Base-by-base conservation (phyloP, 1,140 invertebrate species). In the Drosophila bifasciata region DNA sequence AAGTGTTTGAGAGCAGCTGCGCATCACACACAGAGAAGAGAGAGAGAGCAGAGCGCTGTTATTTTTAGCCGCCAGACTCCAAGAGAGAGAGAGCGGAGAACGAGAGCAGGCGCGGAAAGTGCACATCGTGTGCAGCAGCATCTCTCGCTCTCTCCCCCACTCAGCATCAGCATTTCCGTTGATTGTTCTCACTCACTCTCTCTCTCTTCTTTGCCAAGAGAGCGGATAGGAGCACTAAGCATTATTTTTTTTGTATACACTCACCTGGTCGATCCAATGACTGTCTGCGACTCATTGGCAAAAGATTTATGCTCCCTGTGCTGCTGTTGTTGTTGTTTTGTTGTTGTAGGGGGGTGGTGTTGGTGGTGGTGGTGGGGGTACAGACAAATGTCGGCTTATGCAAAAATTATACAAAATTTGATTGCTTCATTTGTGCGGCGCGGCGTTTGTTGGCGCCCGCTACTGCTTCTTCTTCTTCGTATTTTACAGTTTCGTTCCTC, bases 211-310 rank as follows among this genome's bases (percentile, higher is more conserved):
- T 53, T 57, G 19, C 7, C 28, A 28, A 28, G 28, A 28, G 28
- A 28, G 28, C n/a, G n/a, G n/a, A n/a, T n/a, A 28, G 7, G 8
- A 28, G 28, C 28, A 28, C 8, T 39, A n/a, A 13, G n/a, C 28
- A 36, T 44, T 55, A 39, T 39, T 41, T 11, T 11, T 16, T 32
- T 36, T 19, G 17, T 45, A 71, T 72, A 52, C 53, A 64, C 79
- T 76, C 78, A 91, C 89, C 89, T 91, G 89, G 89, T 90, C 89
- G 89, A 91, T 91, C 89, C 85, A 91, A 84, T 88, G 89, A 91
- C 89, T 91, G 89, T 84, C 89, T 89, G 75, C 89, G 89, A 91
- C 89, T 91, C 89, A 91, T 91, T 91, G 89, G 89, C 89, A 79
- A 85, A 83, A 74, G 74, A 88, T 88, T 88, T 88, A 67, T 88